A percentile compares a stretch with the other conserved stretches of the same genome.
These are phyloP conservation scores for Delichon dasypus DNA, from an alignment of 2,797 vertebrate species.

Conservation along the genomic window DNA sequence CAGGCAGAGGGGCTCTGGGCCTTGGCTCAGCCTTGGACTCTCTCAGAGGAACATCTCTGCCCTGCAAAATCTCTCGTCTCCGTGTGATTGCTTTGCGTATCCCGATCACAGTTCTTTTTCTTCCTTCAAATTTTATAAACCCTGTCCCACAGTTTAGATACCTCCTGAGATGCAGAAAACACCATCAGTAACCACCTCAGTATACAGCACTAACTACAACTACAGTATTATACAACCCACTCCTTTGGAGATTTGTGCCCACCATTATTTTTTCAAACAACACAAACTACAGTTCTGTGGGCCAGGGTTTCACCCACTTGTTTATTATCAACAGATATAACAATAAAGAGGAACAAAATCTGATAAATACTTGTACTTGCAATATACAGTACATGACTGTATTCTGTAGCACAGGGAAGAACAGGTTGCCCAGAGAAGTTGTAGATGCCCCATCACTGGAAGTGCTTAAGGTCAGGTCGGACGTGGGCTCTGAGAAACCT, in stretches of 20 bases:
- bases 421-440: neutral
- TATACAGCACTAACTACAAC: neutral
- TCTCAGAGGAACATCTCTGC: no score
- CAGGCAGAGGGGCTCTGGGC: no score
- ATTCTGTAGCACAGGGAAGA: neutral
- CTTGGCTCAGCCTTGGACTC: no score
- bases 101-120: neutral
- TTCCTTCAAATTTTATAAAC: neutral
- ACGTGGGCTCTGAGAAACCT: neutral
- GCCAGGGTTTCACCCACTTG: neutral
- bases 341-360: neutral
- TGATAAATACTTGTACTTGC: neutral
- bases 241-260: neutral
- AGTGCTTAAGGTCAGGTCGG: neutral
- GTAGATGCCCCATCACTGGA: neutral
- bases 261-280: neutral
- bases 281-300: neutral
- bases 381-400: neutral
- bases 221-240: neutral
- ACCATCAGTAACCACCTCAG: neutral
- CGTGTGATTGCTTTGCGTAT: no score
- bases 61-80: no score
- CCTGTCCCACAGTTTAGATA: neutral
- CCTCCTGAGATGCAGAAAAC: neutral
- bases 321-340: neutral